Percentiles rank a stretch among this genome's conserved stretches.
Evolutionary conservation across 2,113 vertebrate genomes (phyloP).

Genomic region (Barnardius zonarius): DNA sequence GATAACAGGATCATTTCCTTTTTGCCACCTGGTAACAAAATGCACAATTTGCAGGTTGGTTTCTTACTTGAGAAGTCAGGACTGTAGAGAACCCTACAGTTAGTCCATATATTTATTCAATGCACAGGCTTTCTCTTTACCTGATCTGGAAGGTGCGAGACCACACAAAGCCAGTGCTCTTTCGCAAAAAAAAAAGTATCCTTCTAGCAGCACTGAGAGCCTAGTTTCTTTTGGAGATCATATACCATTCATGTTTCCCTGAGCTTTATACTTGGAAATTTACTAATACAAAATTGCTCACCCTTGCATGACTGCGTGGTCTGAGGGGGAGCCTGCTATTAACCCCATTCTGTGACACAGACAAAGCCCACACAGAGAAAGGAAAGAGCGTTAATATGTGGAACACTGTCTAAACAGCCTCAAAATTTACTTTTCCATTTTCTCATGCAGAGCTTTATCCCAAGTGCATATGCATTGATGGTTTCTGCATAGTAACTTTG

Average conservation of each 20-base stretch:
- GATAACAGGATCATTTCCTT: background rate
- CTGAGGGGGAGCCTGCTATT: background rate
- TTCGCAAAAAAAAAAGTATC: background rate
- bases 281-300: background rate
- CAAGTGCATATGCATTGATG: background rate
- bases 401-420: background rate
- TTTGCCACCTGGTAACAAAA: background rate
- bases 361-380: background rate
- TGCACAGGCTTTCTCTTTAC: background rate
- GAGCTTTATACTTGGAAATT: background rate
- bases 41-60: background rate
- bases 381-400: accelerated
- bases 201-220: background rate
- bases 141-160: background rate
- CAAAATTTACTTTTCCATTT: background rate
- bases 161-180: background rate
- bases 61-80: background rate
- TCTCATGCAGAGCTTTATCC: background rate
- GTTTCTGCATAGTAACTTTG: background rate
- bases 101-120: background rate
- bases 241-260: background rate
- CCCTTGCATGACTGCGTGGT: background rate
- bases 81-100: background rate
- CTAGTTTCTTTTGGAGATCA: background rate
- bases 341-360: background rate